Conservation (phyloP, 2,888 invertebrate genomes). For the Exocentrus adspersus region DNA sequence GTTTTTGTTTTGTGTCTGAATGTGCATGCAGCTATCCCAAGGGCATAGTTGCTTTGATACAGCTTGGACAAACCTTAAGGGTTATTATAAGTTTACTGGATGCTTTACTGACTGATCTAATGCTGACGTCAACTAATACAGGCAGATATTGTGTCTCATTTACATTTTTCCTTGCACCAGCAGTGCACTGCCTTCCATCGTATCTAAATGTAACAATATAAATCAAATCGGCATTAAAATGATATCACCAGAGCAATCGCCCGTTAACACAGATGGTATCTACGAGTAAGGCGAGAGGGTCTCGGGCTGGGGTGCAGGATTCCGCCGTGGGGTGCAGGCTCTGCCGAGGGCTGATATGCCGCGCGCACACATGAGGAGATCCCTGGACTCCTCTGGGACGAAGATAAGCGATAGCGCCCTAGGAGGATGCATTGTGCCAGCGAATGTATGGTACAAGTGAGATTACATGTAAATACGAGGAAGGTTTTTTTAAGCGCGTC, state of each 20-base stretch:
- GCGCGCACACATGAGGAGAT: conserved; percentile 39
- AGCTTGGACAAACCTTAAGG: too few species aligned
- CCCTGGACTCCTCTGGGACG: conserved; percentile 41
- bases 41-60: too few species aligned
- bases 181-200: neutral
- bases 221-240: conserved; percentile 62
- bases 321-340: conserved; percentile 27
- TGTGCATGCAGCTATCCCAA: too few species aligned
- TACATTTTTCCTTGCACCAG: neutral
- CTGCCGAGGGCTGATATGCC: conserved; percentile 38
- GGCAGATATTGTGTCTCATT: neutral
- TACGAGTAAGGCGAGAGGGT: conserved; percentile 29
- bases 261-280: conserved; percentile 63
- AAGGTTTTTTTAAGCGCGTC: neutral
- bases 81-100: too few species aligned
- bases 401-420: conserved; percentile 40
- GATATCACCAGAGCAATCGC: conserved; percentile 59
- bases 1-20: too few species aligned
- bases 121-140: too few species aligned
- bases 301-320: conserved; percentile 21
- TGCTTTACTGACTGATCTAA: too few species aligned
- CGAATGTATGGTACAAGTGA: conserved; percentile 1
- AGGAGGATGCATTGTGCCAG: conserved; percentile 38
- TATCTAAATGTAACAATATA: conserved; percentile 47
- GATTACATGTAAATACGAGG: neutral